These are phyloP conservation scores for Drosophila biarmipes DNA, from an alignment of 1,140 invertebrate species.

Conservation along the genomic window DNA sequence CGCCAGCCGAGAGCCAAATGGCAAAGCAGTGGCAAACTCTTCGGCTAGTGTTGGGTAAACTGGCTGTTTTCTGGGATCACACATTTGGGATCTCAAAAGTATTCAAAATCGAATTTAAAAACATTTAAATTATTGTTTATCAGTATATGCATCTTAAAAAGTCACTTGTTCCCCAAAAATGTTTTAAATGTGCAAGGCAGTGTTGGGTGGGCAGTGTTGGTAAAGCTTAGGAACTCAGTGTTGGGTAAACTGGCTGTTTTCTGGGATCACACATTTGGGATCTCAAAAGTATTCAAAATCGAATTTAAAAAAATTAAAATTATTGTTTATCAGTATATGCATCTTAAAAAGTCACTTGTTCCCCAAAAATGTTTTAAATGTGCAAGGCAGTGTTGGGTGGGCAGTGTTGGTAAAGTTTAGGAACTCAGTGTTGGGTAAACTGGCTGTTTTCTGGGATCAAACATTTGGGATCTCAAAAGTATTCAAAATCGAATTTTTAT, in stretches of 20 bases:
- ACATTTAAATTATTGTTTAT: no score
- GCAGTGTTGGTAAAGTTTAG: no score
- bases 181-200: background rate
- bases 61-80: background rate
- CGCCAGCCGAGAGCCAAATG: constrained; percentile 9
- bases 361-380: background rate
- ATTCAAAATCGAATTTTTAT: background rate
- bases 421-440: background rate
- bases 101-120: background rate
- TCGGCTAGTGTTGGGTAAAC: background rate
- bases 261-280: background rate
- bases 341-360: no score
- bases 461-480: background rate
- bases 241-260: background rate
- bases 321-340: no score
- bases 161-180: background rate
- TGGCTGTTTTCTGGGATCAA: background rate
- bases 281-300: background rate
- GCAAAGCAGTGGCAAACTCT: constrained; percentile 10
- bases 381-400: no score
- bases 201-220: no score
- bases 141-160: no score
- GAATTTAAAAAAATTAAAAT: no score
- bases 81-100: background rate
- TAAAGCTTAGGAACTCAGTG: no score